Evolutionary conservation across 1,140 invertebrate species (phyloP).

Genomic region (Drosophila neocordata): DNA sequence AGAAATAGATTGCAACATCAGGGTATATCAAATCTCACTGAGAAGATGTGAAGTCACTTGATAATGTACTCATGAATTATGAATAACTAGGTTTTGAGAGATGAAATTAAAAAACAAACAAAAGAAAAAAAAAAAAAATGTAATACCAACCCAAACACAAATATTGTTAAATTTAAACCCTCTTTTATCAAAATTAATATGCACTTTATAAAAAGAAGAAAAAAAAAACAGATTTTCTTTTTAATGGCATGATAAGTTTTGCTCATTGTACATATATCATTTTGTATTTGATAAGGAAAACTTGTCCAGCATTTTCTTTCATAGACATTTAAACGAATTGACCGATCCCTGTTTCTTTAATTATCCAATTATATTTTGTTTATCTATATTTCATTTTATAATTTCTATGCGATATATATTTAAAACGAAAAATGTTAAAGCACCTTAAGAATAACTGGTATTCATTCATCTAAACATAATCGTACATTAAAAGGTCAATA

Average conservation of each 20-base stretch:
- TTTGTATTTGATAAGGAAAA: constrained; percentile 62
- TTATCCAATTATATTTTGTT: not conserved
- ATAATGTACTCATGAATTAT: constrained; percentile 19
- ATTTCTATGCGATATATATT: not conserved
- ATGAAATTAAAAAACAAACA: not conserved
- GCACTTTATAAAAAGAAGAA: constrained; percentile 37
- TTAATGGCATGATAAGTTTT: constrained; percentile 62
- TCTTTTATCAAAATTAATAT: constrained; percentile 60
- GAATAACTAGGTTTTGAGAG: constrained; percentile 2
- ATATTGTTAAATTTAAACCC: constrained; percentile 41
- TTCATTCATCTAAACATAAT: constrained; percentile 28
- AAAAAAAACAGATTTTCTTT: constrained; percentile 29
- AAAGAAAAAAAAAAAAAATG: constrained; percentile 35
- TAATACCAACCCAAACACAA: constrained; percentile 35
- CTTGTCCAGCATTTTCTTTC: constrained; percentile 50
- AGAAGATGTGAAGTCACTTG: constrained; percentile 34
- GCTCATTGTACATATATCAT: constrained; percentile 76
- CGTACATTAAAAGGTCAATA: constrained; percentile 5
- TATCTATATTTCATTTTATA: constrained; percentile 21
- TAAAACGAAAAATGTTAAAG: constrained; percentile 22
- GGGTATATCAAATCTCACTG: constrained; percentile 49
- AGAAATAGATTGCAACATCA: constrained; percentile 39
- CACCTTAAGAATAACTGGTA: constrained; percentile 13
- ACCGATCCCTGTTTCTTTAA: not conserved
- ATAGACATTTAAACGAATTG: constrained; percentile 28